Conservation (phyloP, 1,140 invertebrate genomes). For the Aphaenogaster ashmeadi region DNA sequence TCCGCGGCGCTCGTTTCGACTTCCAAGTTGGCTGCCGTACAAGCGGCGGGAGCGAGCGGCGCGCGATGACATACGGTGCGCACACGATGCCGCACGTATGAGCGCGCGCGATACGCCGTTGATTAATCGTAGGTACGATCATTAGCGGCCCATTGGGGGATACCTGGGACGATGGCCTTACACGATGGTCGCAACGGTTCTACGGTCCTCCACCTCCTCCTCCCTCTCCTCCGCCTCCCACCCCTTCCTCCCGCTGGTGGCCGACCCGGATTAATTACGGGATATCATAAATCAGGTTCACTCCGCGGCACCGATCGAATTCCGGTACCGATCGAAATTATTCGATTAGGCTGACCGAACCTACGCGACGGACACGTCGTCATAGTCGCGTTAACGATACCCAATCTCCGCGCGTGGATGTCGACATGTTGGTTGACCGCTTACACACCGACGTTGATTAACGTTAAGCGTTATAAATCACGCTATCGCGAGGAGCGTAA, state of each 20-base stretch:
- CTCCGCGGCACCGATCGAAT: constrained; percentile 39
- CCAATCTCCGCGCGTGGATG: constrained; percentile 41
- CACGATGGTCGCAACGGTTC: constrained; percentile 61
- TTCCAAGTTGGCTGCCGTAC: constrained; percentile 34
- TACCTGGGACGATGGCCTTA: constrained; percentile 77
- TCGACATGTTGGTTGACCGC: constrained; percentile 14
- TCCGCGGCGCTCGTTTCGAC: constrained; percentile 38
- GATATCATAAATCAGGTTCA: constrained; percentile 77
- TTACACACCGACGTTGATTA: constrained; percentile 35
- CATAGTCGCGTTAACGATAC: constrained; percentile 56
- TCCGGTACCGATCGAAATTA: constrained; percentile 63
- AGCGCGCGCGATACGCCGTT: constrained; percentile 54
- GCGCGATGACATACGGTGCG: constrained; percentile 52
- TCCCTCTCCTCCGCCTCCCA: background rate
- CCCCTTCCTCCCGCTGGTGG: constrained; percentile 41
- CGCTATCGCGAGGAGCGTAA: constrained; percentile 25
- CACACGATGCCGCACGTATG: background rate
- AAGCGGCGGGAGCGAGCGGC: background rate
- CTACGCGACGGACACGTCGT: constrained; percentile 18
- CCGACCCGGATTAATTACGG: constrained; percentile 78
- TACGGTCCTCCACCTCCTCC: constrained; percentile 49
- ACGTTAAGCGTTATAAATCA: constrained; percentile 48
- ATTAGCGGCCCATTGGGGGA: constrained; percentile 79
- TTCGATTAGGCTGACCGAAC: constrained; percentile 52
- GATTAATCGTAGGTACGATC: constrained; percentile 81